Evolutionary conservation across 92 coral and sea anemone genomes (phyloP).

Genomic region (Micromussa lordhowensis): DNA sequence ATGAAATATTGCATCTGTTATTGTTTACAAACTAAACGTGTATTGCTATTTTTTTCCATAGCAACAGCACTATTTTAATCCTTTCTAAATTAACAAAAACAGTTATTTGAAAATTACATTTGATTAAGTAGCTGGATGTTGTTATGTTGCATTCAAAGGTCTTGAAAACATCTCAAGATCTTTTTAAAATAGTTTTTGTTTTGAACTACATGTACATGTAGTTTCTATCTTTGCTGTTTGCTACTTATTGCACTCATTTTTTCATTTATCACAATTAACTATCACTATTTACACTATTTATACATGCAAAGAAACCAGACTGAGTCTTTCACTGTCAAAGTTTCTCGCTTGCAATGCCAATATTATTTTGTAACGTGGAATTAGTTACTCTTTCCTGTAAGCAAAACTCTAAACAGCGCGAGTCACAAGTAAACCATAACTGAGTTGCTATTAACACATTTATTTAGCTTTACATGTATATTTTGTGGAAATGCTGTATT

Average conservation of each 20-base stretch:
- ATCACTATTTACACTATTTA: not conserved
- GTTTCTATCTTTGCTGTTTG: not conserved
- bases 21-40: not conserved
- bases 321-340: not conserved
- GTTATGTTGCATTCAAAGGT: not conserved
- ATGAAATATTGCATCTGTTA: not conserved
- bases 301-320: not conserved
- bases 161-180: not conserved
- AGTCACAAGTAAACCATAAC: not conserved
- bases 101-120: not conserved
- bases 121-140: not conserved
- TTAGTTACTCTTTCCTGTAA: not conserved
- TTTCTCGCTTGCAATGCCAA: not conserved
- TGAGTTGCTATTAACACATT: too few species aligned
- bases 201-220: not conserved
- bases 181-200: not conserved
- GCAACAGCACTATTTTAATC: slow-evolving; percentile 25
- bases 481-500: too few species aligned
- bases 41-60: not conserved
- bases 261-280: not conserved
- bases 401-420: not conserved
- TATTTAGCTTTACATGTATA: too few species aligned
- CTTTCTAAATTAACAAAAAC: too few species aligned
- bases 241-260: not conserved
- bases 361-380: not conserved